These are phyloP conservation scores for Drosophila sulfurigaster DNA, from an alignment of 1,140 invertebrate species.

Conservation along the genomic window DNA sequence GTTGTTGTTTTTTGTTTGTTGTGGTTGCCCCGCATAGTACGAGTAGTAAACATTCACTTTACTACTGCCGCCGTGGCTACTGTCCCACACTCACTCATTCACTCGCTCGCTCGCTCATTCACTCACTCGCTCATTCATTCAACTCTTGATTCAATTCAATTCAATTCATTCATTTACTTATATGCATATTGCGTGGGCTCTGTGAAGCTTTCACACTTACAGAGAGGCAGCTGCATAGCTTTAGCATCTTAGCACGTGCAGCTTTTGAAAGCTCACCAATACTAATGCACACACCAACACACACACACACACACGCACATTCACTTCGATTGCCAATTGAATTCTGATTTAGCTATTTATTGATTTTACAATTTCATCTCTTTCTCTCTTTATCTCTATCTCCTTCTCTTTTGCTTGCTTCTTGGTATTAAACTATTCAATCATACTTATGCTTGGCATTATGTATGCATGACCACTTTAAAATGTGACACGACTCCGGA, in stretches of 20 bases:
- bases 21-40: slow-evolving; percentile 7
- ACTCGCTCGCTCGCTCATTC: neutral
- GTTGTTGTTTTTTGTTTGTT: slow-evolving; percentile 12
- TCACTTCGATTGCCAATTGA: slow-evolving; percentile 56
- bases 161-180: slow-evolving; percentile 21
- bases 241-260: neutral
- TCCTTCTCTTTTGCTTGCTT: too few relatives aligned
- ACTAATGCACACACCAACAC: slow-evolving; percentile 1
- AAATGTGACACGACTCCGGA: slow-evolving; percentile 24
- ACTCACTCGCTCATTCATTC: slow-evolving; percentile 16
- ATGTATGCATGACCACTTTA: slow-evolving; percentile 38
- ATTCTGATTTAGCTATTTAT: slow-evolving; percentile 60
- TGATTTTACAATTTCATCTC: slow-evolving; percentile 20
- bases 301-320: too few relatives aligned
- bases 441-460: slow-evolving; percentile 31
- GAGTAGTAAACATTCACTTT: slow-evolving; percentile 49
- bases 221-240: neutral
- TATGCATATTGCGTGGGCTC: slow-evolving; percentile 18
- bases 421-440: slow-evolving; percentile 28
- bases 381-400: neutral
- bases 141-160: neutral
- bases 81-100: slow-evolving; percentile 27
- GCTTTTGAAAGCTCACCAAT: slow-evolving; percentile 7
- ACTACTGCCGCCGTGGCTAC: slow-evolving; percentile 24
- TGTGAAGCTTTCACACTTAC: slow-evolving; percentile 11